A percentile compares a stretch with the other conserved stretches of the same genome.
phyloP scores from a whole-genome alignment of 2,797 vertebrate species.

The Synanceia verrucosa region DNA sequence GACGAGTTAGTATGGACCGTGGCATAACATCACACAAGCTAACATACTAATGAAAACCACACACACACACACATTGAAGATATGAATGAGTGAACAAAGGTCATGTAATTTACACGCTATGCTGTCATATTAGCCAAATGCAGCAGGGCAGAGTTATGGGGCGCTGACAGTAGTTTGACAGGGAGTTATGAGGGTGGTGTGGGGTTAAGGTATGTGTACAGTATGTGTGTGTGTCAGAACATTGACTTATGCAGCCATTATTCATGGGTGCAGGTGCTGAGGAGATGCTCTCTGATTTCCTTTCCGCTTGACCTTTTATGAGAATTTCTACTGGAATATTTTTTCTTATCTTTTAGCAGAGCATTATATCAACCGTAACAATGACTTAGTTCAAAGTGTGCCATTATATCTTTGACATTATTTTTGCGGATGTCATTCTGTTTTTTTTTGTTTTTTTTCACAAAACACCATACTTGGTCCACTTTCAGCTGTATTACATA shows the following conservation, averaged over 20 bases:
- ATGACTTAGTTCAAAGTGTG: not conserved
- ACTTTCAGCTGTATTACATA: not conserved
- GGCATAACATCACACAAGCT: constrained; percentile 21
- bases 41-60: constrained; percentile 35
- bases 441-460: too few species aligned
- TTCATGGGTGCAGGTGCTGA: constrained; percentile 32
- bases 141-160: constrained; percentile 55
- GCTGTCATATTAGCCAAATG: constrained; percentile 66
- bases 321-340: not conserved
- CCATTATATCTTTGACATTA: not conserved
- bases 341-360: not conserved
- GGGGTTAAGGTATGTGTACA: not conserved
- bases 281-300: constrained; percentile 18
- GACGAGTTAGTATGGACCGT: not conserved
- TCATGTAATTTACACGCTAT: constrained; percentile 58
- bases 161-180: constrained; percentile 24
- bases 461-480: not conserved
- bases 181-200: constrained; percentile 24
- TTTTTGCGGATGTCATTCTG: not conserved
- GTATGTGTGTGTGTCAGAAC: constrained; percentile 27
- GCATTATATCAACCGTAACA: not conserved
- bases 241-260: constrained; percentile 56
- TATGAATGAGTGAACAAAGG: constrained; percentile 48
- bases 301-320: constrained; percentile 3
- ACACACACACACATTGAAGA: constrained; percentile 8